A percentile compares a stretch with the other conserved stretches of the same genome.
These are phyloP conservation scores for Hiodon alosoides DNA, from an alignment of 2,113 vertebrate species.

Conservation along the genomic window DNA sequence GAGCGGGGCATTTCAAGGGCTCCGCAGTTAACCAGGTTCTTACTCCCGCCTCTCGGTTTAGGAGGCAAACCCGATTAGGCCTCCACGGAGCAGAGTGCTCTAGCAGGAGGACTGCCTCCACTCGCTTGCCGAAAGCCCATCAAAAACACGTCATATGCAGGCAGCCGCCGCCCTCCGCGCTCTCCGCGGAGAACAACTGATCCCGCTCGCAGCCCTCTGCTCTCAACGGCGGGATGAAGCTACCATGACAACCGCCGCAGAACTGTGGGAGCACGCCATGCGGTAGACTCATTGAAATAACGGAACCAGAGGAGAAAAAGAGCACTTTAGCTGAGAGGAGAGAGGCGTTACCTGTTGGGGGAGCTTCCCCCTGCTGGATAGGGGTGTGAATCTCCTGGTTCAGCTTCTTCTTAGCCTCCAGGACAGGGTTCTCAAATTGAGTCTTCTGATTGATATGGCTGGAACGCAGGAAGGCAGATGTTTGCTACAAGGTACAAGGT, in stretches of 20 bases:
- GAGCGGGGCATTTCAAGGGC: background rate
- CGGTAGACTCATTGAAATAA: background rate
- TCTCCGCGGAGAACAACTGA: background rate
- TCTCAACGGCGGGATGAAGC: background rate
- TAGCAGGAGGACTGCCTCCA: background rate
- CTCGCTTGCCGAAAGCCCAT: background rate
- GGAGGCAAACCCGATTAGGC: background rate
- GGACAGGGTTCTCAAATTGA: conserved; percentile 96
- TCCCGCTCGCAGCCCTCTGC: background rate
- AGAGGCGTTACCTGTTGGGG: conserved; percentile 49
- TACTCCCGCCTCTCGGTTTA: background rate
- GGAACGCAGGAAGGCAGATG: conserved; percentile 34
- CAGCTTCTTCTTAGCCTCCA: conserved; percentile 85
- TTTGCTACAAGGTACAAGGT: background rate
- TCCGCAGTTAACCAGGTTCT: background rate
- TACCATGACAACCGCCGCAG: background rate
- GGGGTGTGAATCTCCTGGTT: conserved; percentile 63
- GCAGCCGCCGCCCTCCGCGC: background rate
- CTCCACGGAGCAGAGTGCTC: background rate
- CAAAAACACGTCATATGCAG: background rate
- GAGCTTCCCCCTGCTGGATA: conserved; percentile 36
- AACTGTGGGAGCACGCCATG: no score
- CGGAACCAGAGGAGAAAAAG: background rate
- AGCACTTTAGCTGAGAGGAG: no score
- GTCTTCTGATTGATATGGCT: conserved; percentile 99